phyloP scores from a whole-genome alignment of 37 sponge, comb jelly and placozoan species.

The Eunapius fragilis region DNA sequence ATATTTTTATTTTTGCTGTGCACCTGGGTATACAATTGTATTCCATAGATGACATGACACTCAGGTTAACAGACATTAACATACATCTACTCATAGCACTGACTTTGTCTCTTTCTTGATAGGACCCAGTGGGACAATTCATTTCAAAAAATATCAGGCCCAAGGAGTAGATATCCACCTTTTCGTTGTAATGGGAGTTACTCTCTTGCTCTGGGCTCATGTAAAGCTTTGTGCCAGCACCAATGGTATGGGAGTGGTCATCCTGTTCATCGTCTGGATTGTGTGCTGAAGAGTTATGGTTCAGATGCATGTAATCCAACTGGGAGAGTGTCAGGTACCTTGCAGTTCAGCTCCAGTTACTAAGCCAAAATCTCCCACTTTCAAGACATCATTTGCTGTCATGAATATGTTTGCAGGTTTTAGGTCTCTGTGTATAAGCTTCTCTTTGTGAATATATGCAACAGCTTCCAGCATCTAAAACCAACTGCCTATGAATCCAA shows the following conservation, averaged over 20 bases:
- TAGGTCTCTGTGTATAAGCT: slow-evolving; percentile 91
- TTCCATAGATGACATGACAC: no score
- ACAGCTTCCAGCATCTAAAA: slow-evolving; percentile 83
- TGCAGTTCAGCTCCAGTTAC: slow-evolving; percentile 56
- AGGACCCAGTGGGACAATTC: slow-evolving; percentile 46
- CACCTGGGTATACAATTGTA: no score
- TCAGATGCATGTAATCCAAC: neutral
- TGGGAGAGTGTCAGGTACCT: neutral
- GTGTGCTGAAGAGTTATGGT: neutral
- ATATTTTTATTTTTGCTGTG: no score
- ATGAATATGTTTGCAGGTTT: slow-evolving; percentile 96
- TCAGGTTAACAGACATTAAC: no score
- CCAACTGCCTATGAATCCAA: no score
- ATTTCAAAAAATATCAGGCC: slow-evolving; percentile 92
- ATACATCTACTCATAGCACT: no score
- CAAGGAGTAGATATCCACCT: slow-evolving; percentile 86
- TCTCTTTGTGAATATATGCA: slow-evolving; percentile 83
- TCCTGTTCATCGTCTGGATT: neutral
- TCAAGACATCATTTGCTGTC: slow-evolving; percentile 79
- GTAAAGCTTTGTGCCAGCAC: slow-evolving; percentile 79
- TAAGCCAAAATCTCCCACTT: slow-evolving; percentile 95
- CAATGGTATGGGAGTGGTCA: slow-evolving; percentile 55
- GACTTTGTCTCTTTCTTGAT: slow-evolving; percentile 54
- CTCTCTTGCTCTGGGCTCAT: slow-evolving; percentile 85
- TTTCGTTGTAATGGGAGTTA: slow-evolving; percentile 50